Conservation (phyloP, 2,113 vertebrate species). For the Centropristis striata region DNA sequence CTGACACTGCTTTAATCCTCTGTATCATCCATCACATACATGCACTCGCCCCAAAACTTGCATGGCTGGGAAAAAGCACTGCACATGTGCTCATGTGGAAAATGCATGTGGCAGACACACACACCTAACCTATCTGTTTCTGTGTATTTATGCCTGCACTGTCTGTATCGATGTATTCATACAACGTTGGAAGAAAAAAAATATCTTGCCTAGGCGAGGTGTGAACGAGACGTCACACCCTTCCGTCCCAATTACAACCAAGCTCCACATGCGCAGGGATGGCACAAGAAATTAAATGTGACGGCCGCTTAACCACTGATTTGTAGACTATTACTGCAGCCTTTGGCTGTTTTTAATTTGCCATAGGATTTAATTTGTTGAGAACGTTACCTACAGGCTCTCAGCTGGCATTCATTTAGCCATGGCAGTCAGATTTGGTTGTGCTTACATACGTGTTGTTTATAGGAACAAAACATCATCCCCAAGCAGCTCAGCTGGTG, state of each 20-base stretch:
- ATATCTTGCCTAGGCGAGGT: constrained; percentile 2
- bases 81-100: constrained; percentile 36
- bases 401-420: constrained; percentile 63
- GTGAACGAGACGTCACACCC: constrained; percentile 24
- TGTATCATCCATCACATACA: constrained; percentile 52
- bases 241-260: constrained; percentile 24
- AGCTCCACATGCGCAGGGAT: constrained; percentile 37
- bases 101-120: constrained; percentile 35
- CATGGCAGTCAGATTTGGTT: constrained; percentile 56
- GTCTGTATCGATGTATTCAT: constrained; percentile 28
- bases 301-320: constrained; percentile 77
- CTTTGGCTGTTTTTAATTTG: constrained; percentile 73
- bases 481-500: background rate
- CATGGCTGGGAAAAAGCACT: constrained; percentile 13
- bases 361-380: constrained; percentile 73
- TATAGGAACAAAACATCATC: constrained; percentile 7
- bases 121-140: constrained; percentile 7
- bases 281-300: constrained; percentile 70
- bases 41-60: constrained; percentile 23
- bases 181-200: background rate
- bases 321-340: constrained; percentile 69
- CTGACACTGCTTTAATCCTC: constrained; percentile 16
- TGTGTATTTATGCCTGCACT: background rate
- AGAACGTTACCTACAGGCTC: constrained; percentile 55
- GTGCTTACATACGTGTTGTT: constrained; percentile 41